Evolutionary conservation across 2,113 vertebrate species (phyloP).

Genomic region (Cinclus mexicanus): DNA sequence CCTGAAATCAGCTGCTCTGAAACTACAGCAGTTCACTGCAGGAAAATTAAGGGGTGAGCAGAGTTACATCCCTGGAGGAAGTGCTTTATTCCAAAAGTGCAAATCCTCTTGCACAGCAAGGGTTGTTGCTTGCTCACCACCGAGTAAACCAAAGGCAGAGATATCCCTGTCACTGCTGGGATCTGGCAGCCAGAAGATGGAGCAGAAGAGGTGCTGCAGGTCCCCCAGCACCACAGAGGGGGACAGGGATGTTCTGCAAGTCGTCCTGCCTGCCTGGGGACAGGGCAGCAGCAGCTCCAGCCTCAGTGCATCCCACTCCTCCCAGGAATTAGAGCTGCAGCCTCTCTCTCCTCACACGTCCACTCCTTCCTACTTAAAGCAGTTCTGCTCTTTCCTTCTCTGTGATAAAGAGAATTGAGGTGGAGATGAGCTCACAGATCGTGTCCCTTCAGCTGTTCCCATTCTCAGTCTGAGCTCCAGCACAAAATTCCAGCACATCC

Average conservation of each 20-base stretch:
- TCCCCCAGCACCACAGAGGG: background rate
- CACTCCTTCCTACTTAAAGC: background rate
- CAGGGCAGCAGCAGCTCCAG: background rate
- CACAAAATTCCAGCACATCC: background rate
- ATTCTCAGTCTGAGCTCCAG: background rate
- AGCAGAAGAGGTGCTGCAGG: background rate
- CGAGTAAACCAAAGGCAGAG: background rate
- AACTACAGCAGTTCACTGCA: background rate
- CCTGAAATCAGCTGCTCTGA: background rate
- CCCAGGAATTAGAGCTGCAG: background rate
- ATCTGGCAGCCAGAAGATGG: background rate
- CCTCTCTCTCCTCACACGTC: background rate
- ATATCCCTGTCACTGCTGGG: background rate
- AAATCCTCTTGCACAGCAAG: background rate
- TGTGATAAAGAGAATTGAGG: background rate
- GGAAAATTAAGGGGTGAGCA: background rate
- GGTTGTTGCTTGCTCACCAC: background rate
- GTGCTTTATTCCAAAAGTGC: background rate
- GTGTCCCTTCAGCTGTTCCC: background rate
- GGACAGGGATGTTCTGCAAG: background rate
- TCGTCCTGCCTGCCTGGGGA: background rate
- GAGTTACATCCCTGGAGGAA: background rate
- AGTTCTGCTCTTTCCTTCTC: background rate
- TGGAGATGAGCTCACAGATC: background rate
- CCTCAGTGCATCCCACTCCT: background rate